Evolutionary conservation across 2,888 invertebrate genomes (phyloP).

Genomic region (Eumerus sabulonum): DNA sequence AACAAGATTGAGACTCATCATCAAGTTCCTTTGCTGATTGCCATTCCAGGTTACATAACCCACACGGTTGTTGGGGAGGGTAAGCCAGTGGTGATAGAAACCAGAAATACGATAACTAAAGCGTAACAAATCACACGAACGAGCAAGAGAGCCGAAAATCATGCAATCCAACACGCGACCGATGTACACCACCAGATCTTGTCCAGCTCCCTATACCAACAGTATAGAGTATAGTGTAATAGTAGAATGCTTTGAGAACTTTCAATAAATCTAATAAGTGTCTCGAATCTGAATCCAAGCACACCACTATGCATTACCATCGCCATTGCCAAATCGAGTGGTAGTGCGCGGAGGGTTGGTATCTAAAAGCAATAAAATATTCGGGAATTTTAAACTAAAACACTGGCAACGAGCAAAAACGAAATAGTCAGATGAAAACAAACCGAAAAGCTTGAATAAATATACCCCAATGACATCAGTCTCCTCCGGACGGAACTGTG

Average conservation of each 20-base stretch:
- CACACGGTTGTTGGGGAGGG: too few species aligned
- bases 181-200: conserved; percentile 46
- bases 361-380: conserved; percentile 14
- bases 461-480: conserved; percentile 66
- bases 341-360: neutral
- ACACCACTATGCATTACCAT: neutral
- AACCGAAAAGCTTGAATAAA: conserved; percentile 46
- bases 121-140: conserved; percentile 32
- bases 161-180: conserved; percentile 49
- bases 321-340: neutral
- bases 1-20: too few species aligned
- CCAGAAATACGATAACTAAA: conserved; percentile 43
- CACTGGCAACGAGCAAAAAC: conserved; percentile 5
- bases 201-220: conserved; percentile 26
- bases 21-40: too few species aligned
- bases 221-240: neutral
- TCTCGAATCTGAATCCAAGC: conserved; percentile 53
- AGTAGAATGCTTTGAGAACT: conserved; percentile 20
- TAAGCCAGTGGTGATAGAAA: conserved; percentile 18
- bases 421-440: too few species aligned
- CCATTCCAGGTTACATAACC: too few species aligned
- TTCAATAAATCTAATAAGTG: conserved; percentile 63
- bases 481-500: conserved; percentile 20
- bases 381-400: conserved; percentile 58
- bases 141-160: conserved; percentile 33